Conservation (phyloP, 2,113 vertebrate genomes). For the Peucedramus taeniatus region DNA sequence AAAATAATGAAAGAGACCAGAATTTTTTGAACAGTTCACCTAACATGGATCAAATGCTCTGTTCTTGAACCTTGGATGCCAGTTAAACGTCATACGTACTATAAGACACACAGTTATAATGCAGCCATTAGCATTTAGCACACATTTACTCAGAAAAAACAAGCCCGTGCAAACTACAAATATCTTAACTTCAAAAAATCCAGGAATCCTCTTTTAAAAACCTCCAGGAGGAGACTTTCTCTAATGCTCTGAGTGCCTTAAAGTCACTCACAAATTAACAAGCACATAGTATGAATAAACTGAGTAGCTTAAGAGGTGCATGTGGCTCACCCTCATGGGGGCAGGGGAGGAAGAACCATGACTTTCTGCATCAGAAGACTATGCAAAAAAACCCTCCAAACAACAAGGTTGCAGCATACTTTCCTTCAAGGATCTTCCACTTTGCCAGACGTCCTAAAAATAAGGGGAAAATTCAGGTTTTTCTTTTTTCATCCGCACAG, state of each 20-base stretch:
- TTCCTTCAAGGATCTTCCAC: not conserved
- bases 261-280: conserved; percentile 26
- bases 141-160: not conserved
- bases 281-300: not conserved
- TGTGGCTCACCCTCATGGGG: not conserved
- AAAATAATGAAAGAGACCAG: not conserved
- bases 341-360: rapidly evolving
- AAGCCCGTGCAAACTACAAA: conserved; percentile 8
- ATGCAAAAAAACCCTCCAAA: not conserved
- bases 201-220: not conserved
- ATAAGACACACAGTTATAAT: not conserved
- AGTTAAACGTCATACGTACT: not conserved
- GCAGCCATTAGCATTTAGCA: conserved; percentile 18
- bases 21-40: not conserved
- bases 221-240: not conserved
- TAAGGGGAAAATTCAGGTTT: not conserved
- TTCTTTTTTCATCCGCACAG: not conserved
- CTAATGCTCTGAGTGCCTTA: not conserved
- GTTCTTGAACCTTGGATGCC: not conserved
- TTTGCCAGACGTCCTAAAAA: not conserved
- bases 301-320: not conserved
- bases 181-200: conserved; percentile 18
- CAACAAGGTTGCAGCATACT: not conserved
- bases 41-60: not conserved
- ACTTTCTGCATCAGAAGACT: not conserved